Conservation (phyloP, 1,140 invertebrate genomes). For the Drosophila nebulosa region DNA sequence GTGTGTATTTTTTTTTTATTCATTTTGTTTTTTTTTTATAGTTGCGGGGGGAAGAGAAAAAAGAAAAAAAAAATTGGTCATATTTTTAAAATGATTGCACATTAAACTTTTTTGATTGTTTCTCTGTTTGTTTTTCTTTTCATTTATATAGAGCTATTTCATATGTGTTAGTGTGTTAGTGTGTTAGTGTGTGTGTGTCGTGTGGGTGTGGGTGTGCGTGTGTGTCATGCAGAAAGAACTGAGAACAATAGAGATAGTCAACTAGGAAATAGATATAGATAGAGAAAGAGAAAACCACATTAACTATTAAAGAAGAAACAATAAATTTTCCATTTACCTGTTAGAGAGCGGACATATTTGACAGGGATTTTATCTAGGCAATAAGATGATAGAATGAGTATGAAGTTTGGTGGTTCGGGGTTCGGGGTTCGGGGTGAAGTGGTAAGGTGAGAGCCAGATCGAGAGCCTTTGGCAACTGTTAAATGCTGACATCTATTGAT, state of each 20-base stretch:
- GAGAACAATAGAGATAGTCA: neutral
- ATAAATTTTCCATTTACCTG: slow-evolving; percentile 7
- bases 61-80: slow-evolving; percentile 61
- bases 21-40: slow-evolving; percentile 24
- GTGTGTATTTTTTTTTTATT: slow-evolving; percentile 19
- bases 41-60: slow-evolving; percentile 56
- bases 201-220: neutral
- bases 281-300: neutral
- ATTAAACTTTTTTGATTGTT: slow-evolving; percentile 39
- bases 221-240: slow-evolving; percentile 15
- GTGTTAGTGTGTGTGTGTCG: neutral
- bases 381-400: neutral
- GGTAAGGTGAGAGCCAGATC: too few species aligned
- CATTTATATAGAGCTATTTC: slow-evolving; percentile 7
- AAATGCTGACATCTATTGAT: slow-evolving; percentile 73
- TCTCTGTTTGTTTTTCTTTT: slow-evolving; percentile 8
- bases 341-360: neutral
- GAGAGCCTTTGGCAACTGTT: slow-evolving; percentile 52
- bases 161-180: neutral
- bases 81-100: slow-evolving; percentile 62
- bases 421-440: neutral
- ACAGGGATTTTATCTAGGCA: slow-evolving; percentile 2
- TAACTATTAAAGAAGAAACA: neutral
- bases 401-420: neutral
- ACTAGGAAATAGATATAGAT: neutral